Conservation (phyloP, 35 echinoderm and acorn worm species). For the Diadema setosum region DNA sequence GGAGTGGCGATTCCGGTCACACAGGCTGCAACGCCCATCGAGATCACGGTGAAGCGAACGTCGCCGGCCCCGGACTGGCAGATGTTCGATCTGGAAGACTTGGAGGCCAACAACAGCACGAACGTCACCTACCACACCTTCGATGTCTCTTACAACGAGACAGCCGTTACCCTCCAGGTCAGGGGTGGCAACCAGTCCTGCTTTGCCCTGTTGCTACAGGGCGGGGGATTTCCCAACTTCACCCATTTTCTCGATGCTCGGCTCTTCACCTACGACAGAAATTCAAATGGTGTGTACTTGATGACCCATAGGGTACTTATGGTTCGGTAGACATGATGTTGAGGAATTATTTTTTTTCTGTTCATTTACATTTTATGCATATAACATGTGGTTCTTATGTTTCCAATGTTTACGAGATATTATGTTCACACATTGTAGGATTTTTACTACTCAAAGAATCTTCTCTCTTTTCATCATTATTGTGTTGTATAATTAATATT, state of each 20-base stretch:
- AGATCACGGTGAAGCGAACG: conserved; percentile 4
- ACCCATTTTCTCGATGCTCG: conserved; percentile 33
- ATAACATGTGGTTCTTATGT: too few species aligned
- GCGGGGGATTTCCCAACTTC: conserved; percentile 15
- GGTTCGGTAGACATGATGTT: too few species aligned
- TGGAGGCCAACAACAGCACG: conserved; percentile 23
- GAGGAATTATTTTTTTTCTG: too few species aligned
- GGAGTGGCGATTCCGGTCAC: conserved; percentile 11
- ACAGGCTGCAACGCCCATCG: neutral
- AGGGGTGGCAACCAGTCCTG: neutral
- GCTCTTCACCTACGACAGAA: conserved; percentile 49
- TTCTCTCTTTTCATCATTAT: too few species aligned
- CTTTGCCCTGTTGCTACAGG: conserved; percentile 37
- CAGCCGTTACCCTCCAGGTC: conserved; percentile 35
- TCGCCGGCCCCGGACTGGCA: neutral
- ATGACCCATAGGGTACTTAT: too few species aligned
- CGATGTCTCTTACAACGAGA: conserved; percentile 43
- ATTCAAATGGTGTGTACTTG: conserved; percentile 19
- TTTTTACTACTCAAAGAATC: too few species aligned
- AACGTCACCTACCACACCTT: conserved; percentile 60
- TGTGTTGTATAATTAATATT: too few species aligned
- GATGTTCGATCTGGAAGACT: neutral
- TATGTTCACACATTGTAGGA: too few species aligned
- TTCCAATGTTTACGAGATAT: too few species aligned
- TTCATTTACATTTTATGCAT: too few species aligned